Evolutionary conservation across 1,140 invertebrate genomes (phyloP), one percentile per base, ranked within the genome.

Genomic region (Lasioglossum albipes): DNA sequence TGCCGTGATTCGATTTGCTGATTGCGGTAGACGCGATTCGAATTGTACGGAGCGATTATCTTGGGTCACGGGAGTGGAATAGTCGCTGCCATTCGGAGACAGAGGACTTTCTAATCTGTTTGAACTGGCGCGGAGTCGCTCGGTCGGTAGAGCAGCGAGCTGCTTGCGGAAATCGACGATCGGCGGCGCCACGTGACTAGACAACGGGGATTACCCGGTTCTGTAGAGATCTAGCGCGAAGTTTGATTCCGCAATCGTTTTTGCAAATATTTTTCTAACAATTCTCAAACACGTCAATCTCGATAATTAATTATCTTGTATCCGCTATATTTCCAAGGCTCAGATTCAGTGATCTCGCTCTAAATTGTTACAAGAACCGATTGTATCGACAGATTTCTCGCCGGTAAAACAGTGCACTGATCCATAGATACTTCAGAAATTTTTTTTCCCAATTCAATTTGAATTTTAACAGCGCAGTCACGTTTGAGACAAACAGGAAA

Each of bases 141-240:
- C 49, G 16, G 72, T 80, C 69, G 83, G 59, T 84, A 62, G n/a
- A n/a, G 36, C 66, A 83, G 72, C 10, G 22, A 18, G 52, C 0
- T 42, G 27, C 9, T 82, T 82, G 2, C 36, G 54, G 5, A 0
- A 12, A 9, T 13, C 0, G 16, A 7, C 75, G 18, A 42, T 10
- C 77, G 84, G 27, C 62, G 81, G 85, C 85, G 69, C 67, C 85
- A 86, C 76, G 7, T 12, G 16, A 75, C 70, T 76, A 57, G 52
- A n/a, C 67, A 49, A 83, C 82, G 66, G 64, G 73, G 84, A 86
- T 86, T 57, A n/a, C 57, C 18, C 57, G 20, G 7, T 2, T 13
- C 41, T 59, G 49, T 27, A 79, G 31, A 18, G 45, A 71, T 52
- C 42, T 52, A 71, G 13, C 13, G 27, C 2, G 36, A 2, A 9